These are phyloP conservation scores for Delphinapterus leucas DNA, from an alignment of 2,113 vertebrate genomes.

Conservation along the genomic window DNA sequence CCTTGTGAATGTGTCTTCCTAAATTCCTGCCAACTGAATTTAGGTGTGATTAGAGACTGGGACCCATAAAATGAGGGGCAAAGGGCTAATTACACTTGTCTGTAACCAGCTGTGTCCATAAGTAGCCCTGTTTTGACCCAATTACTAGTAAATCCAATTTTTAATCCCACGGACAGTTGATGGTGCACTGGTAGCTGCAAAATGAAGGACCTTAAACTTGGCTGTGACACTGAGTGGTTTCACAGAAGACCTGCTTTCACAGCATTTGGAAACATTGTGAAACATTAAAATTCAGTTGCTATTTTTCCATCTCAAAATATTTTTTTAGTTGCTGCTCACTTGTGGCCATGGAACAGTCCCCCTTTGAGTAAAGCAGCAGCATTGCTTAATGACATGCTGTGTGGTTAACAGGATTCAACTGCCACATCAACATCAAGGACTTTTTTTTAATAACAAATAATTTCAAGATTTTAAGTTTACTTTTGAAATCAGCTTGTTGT, in stretches of 20 bases:
- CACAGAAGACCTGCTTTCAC: constrained; percentile 27
- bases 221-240: constrained; percentile 46
- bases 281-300: constrained; percentile 69
- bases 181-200: neutral
- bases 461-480: constrained; percentile 43
- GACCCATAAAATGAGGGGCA: constrained; percentile 36
- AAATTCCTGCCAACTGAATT: neutral
- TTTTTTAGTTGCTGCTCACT: constrained; percentile 67
- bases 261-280: constrained; percentile 35
- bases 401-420: neutral
- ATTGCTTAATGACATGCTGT: constrained; percentile 30
- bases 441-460: neutral
- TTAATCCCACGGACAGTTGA: constrained; percentile 55
- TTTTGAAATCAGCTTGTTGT: neutral
- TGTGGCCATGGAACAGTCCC: constrained; percentile 50
- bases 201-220: constrained; percentile 53
- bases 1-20: neutral
- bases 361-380: constrained; percentile 48
- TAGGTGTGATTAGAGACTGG: constrained; percentile 34
- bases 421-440: constrained; percentile 41
- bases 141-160: constrained; percentile 65
- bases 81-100: constrained; percentile 60
- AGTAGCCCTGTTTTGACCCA: constrained; percentile 71
- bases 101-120: constrained; percentile 59
- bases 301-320: constrained; percentile 62